phyloP scores from a whole-genome alignment of 2,797 vertebrate species.

The Anisognathus igniventris region DNA sequence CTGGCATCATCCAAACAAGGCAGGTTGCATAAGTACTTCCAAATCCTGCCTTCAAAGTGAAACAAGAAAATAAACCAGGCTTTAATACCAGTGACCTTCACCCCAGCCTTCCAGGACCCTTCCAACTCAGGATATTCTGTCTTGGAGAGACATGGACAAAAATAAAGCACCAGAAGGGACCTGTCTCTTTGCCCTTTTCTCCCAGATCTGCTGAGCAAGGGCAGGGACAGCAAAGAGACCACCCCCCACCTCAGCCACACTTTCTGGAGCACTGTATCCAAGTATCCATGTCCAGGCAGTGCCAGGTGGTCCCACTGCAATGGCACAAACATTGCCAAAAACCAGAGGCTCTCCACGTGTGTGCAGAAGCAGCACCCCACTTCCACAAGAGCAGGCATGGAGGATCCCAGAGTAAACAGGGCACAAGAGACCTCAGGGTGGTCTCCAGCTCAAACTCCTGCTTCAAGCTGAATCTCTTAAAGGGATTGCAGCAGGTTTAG shows the following conservation, averaged over 20 bases:
- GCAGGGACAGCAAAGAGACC: background rate
- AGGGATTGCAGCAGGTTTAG: background rate
- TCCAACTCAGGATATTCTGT: background rate
- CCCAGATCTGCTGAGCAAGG: background rate
- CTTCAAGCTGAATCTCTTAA: background rate
- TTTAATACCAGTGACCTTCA: background rate
- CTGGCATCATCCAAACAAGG: background rate
- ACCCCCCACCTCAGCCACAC: accelerated
- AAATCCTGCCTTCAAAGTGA: background rate
- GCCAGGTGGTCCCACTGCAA: background rate
- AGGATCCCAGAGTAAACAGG: background rate
- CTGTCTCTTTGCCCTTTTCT: background rate
- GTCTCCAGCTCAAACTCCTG: background rate
- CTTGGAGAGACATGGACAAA: background rate
- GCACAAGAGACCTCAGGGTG: background rate
- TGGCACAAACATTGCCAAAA: background rate
- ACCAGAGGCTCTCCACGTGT: background rate
- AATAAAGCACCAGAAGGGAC: background rate
- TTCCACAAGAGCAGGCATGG: background rate
- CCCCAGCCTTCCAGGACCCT: background rate
- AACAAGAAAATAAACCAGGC: background rate
- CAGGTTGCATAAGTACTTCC: background rate
- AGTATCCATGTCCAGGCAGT: background rate
- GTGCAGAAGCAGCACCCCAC: background rate
- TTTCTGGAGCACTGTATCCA: background rate